These are phyloP conservation scores for Elgaria multicarinata DNA, from an alignment of 2,113 vertebrate species.

Conservation along the genomic window DNA sequence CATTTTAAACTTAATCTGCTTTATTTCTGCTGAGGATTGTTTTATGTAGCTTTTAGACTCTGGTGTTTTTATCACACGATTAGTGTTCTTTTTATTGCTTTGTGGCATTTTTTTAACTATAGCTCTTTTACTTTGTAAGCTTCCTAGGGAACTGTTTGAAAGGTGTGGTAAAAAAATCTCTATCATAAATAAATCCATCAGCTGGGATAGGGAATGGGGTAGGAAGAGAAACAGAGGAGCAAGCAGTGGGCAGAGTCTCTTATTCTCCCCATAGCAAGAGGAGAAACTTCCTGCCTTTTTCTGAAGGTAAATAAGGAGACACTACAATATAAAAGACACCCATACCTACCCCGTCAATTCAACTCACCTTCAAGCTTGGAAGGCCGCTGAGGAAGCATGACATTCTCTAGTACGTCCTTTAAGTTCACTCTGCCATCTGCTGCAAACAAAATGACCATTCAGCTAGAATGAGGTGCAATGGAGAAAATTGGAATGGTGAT, in stretches of 20 bases:
- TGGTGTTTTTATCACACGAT: too few relatives aligned
- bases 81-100: neutral
- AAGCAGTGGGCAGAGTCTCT: neutral
- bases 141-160: neutral
- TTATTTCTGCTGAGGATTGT: neutral
- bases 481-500: neutral
- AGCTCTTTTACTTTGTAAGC: neutral
- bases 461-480: neutral
- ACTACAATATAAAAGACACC: neutral
- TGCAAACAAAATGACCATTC: conserved; percentile 34
- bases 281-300: neutral
- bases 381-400: conserved; percentile 5
- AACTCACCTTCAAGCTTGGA: conserved; percentile 42
- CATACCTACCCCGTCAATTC: neutral
- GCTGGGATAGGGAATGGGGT: neutral
- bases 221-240: neutral
- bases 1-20: neutral
- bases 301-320: neutral
- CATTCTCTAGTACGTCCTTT: conserved; percentile 23
- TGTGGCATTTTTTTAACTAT: neutral
- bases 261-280: too few relatives aligned
- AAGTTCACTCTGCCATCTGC: conserved; percentile 42
- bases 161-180: neutral
- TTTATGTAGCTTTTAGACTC: neutral
- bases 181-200: neutral